phyloP scores from a whole-genome alignment of 2,113 vertebrate genomes.

The Deroptyus accipitrinus region DNA sequence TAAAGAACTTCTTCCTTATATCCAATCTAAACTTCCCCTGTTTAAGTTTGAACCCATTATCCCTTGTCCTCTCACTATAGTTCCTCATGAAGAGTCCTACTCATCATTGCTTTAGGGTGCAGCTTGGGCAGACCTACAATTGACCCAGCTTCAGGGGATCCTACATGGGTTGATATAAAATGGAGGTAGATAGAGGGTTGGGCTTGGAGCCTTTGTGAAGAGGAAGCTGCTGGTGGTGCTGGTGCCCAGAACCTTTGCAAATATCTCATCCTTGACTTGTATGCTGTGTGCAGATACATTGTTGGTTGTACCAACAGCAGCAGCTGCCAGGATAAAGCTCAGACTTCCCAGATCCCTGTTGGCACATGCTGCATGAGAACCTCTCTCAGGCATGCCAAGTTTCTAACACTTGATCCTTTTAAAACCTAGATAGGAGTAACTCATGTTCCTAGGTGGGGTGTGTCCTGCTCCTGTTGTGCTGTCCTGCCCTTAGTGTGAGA shows the following conservation, averaged over 20 bases:
- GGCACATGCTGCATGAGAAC: too few relatives aligned
- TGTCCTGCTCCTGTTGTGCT: background rate
- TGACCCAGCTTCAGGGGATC: background rate
- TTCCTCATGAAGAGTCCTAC: background rate
- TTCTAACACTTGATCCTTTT: background rate
- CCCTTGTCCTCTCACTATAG: fast-evolving
- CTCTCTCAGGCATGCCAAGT: background rate
- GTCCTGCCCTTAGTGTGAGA: background rate
- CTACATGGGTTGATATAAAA: background rate
- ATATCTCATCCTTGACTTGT: background rate
- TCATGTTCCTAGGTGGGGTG: fast-evolving
- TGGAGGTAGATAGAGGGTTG: background rate
- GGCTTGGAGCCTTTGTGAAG: background rate
- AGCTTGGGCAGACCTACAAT: background rate
- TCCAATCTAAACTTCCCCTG: background rate
- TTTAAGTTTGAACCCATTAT: background rate
- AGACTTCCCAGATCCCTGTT: background rate
- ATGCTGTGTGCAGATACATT: background rate
- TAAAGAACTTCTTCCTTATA: background rate
- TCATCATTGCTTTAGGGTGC: background rate
- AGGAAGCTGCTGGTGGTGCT: background rate
- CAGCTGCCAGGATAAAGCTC: fast-evolving
- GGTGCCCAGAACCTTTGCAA: background rate
- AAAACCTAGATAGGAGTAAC: background rate
- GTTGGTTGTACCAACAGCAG: fast-evolving